Conservation (phyloP, 2,113 vertebrate species). For the Gorsachius goisagi region DNA sequence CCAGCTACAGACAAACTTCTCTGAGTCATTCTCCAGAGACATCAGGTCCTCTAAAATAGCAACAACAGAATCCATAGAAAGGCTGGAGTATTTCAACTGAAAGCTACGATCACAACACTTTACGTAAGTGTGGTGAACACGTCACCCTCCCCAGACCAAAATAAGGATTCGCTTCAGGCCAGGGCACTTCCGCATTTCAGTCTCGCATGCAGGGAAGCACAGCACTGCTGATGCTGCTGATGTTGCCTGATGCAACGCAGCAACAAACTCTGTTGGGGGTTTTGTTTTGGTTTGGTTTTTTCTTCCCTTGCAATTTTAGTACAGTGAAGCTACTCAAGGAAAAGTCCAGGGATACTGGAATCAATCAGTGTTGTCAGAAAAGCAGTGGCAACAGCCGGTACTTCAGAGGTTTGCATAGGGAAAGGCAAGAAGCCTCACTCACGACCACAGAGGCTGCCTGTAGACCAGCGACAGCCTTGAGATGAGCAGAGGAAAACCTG, state of each 20-base stretch:
- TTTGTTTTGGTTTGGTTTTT: neutral
- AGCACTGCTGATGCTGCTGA: neutral
- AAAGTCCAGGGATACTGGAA: neutral
- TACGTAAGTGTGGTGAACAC: neutral
- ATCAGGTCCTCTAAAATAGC: slow-evolving; percentile 61
- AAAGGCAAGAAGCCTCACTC: neutral
- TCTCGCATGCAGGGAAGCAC: rapidly evolving
- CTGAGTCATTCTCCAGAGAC: slow-evolving; percentile 53
- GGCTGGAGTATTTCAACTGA: neutral
- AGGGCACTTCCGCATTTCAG: neutral
- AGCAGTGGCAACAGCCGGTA: neutral
- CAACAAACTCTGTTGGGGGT: neutral
- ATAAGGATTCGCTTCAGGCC: neutral
- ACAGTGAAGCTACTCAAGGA: neutral
- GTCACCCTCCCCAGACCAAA: neutral
- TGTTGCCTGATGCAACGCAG: neutral
- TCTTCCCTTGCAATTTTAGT: neutral
- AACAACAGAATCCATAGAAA: slow-evolving; percentile 44
- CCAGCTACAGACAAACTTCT: slow-evolving; percentile 48
- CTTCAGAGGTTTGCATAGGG: neutral
- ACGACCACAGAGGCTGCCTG: rapidly evolving
- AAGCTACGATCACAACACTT: slow-evolving; percentile 5
- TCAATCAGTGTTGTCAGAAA: neutral
- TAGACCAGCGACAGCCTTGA: neutral
- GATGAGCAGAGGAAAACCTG: neutral